These are phyloP conservation scores for Eurois occulta DNA, from an alignment of 2,888 invertebrate genomes.

Conservation along the genomic window DNA sequence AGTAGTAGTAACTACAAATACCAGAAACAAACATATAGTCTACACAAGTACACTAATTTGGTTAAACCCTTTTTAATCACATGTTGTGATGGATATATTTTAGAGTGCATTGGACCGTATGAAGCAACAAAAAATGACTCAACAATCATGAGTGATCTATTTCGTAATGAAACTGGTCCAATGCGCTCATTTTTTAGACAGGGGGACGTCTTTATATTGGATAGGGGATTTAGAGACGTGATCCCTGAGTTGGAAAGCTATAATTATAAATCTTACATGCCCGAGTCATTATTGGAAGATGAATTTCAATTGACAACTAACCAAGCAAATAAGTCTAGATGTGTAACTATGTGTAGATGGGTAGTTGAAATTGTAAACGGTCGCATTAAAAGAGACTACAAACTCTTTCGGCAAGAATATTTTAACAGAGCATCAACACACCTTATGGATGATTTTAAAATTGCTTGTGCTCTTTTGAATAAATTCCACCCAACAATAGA, in stretches of 20 bases:
- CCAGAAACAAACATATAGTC: no score
- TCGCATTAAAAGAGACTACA: slow-evolving; percentile 15
- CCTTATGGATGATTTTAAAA: slow-evolving; percentile 26
- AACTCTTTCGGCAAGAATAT: slow-evolving; percentile 30
- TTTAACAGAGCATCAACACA: slow-evolving; percentile 27
- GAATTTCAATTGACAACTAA: slow-evolving; percentile 26
- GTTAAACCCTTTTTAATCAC: no score
- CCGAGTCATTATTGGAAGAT: slow-evolving; percentile 23
- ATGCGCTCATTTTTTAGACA: slow-evolving; percentile 24
- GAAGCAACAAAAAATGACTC: no score
- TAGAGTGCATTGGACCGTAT: no score
- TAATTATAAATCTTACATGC: slow-evolving; percentile 28
- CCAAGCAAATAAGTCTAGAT: slow-evolving; percentile 23
- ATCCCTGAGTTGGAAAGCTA: slow-evolving; percentile 13
- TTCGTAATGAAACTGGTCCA: no score
- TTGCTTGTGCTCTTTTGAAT: slow-evolving; percentile 13
- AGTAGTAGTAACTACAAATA: no score
- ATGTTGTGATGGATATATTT: no score
- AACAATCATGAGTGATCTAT: no score
- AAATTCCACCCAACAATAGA: slow-evolving; percentile 29
- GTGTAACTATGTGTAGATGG: slow-evolving; percentile 24
- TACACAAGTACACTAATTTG: no score
- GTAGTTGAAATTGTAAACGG: slow-evolving; percentile 25
- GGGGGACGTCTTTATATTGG: slow-evolving; percentile 27
- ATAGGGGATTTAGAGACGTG: slow-evolving; percentile 33